These are phyloP conservation scores for Clavelina lepadiformis DNA, from an alignment of 23 tunicate genomes.

Conservation along the genomic window DNA sequence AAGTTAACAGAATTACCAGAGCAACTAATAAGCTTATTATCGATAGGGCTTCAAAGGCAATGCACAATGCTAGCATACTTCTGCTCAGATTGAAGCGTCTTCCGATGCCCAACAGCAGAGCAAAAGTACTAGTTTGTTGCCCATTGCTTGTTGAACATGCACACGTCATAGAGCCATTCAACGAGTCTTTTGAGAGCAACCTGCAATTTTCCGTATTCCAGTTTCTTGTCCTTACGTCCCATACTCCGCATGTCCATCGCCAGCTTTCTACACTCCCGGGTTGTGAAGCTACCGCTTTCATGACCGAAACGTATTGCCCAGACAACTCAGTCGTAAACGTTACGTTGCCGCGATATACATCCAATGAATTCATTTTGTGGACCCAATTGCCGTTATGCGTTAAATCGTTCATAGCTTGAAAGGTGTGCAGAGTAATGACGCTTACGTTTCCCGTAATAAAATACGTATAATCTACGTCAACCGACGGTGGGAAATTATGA, in stretches of 20 bases:
- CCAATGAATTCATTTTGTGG: background rate
- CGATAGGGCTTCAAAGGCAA: conserved; percentile 8
- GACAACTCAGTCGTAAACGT: background rate
- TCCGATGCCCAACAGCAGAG: conserved; percentile 2
- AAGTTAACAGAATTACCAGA: background rate
- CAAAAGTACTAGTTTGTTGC: background rate
- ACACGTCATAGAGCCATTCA: background rate
- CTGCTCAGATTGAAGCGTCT: background rate
- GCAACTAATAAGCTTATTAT: conserved; percentile 2
- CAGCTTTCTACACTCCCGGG: background rate
- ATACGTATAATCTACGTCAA: background rate
- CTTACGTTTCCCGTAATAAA: conserved; percentile 3
- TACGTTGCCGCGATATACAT: background rate
- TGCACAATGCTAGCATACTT: conserved; percentile 1
- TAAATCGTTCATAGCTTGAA: background rate
- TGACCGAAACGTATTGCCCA: conserved; percentile 3
- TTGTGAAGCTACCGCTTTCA: background rate
- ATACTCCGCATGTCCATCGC: conserved; percentile 6
- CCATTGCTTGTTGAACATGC: background rate
- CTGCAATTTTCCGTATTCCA: conserved; percentile 5
- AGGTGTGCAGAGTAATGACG: background rate
- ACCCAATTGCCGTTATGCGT: background rate
- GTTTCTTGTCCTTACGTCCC: background rate
- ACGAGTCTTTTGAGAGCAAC: background rate
- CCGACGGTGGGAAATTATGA: too few relatives aligned